Evolutionary conservation across 2,113 vertebrate genomes (phyloP), one percentile per base, ranked within the genome.

Genomic region (Taxidea taxus): DNA sequence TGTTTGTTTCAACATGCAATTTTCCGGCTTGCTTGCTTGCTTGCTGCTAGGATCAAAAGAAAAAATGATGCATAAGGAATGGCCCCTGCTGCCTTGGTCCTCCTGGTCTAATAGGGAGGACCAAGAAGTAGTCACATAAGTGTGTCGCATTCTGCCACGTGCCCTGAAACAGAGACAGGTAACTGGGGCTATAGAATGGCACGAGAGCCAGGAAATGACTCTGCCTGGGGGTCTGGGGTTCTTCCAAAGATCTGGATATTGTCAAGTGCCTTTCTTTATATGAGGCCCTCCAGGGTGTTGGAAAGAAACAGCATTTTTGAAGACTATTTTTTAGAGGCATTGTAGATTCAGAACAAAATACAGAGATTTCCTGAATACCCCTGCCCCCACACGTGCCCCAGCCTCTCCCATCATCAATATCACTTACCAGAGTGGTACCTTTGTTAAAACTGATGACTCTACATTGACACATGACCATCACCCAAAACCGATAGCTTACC

Each of bases 341-440:
- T 89, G 89, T 89, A 83, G 42, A 51, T 51, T 89, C 42, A 72
- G 4, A 58, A 64, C 56, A 74, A 74, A 74, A 62, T 39, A 25
- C 6, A 81, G 39, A 87, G 84, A 39, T 47, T 39, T 58, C 49
- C 66, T 27, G 4, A 23, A 6, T 29, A 1, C 15, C 27, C 4
- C 4, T 74, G 3, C 10, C 42, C 42, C 14, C 18, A 37, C 12
- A 7, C 27, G 2, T 47, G 62, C 66, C 27, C 3, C 2, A 81
- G 29, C 15, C 13, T 49, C 64, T 29, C 16, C 14, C 27, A 20
- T 27, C 12, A 21, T 42, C 85, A 58, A 1, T 12, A 3, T 62
- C 27, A 7, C 34, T 58, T 14, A 7, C 20, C 29, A 11, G 20
- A 47, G 13, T 21, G 66, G 66, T 37, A 44, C 10, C 9, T 84